These are phyloP conservation scores for Lissocephala sabroskyi DNA, from an alignment of 2,888 invertebrate genomes.

Conservation along the genomic window DNA sequence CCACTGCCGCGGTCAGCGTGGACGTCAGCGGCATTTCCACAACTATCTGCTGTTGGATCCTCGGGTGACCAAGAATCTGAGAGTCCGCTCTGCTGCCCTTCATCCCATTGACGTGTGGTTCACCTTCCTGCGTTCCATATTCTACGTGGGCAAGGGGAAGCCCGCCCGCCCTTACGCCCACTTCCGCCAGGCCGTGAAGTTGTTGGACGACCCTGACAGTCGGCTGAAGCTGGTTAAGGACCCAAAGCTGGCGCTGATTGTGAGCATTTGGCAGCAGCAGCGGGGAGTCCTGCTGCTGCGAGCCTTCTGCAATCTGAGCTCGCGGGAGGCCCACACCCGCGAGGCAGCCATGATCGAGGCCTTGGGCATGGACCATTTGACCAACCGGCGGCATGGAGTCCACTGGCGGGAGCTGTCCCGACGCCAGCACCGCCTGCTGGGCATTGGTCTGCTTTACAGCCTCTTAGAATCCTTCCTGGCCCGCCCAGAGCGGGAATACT, in stretches of 20 bases:
- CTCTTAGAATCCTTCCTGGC: slow-evolving; percentile 25
- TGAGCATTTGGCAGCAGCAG: slow-evolving; percentile 87
- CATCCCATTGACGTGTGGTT: slow-evolving; percentile 77
- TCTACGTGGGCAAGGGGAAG: slow-evolving; percentile 96
- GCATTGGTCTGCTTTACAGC: slow-evolving; percentile 33
- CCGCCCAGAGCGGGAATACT: slow-evolving; percentile 25
- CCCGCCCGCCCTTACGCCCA: slow-evolving; percentile 86
- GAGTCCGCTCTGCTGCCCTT: slow-evolving; percentile 15
- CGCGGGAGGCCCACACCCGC: slow-evolving; percentile 91
- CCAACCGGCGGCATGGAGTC: slow-evolving; percentile 84
- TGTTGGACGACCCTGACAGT: slow-evolving; percentile 13
- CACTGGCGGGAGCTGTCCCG: slow-evolving; percentile 75
- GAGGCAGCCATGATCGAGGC: slow-evolving; percentile 96
- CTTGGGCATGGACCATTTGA: slow-evolving; percentile 81
- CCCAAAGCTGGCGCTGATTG: slow-evolving; percentile 82
- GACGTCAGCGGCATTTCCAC: slow-evolving; percentile 27
- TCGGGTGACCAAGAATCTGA: slow-evolving; percentile 31
- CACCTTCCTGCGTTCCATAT: slow-evolving; percentile 86
- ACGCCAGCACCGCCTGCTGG: slow-evolving; percentile 28
- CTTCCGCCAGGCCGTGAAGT: slow-evolving; percentile 32
- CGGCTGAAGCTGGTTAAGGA: slow-evolving; percentile 31
- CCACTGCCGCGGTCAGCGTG: slow-evolving; percentile 13
- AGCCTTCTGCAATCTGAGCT: slow-evolving; percentile 88
- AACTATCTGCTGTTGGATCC: slow-evolving; percentile 50
- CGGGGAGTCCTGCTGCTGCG: slow-evolving; percentile 90